Percentiles rank a stretch among this genome's conserved stretches.
These are phyloP conservation scores for Synanthedon myopaeformis DNA, from an alignment of 2,888 invertebrate genomes.

Conservation along the genomic window DNA sequence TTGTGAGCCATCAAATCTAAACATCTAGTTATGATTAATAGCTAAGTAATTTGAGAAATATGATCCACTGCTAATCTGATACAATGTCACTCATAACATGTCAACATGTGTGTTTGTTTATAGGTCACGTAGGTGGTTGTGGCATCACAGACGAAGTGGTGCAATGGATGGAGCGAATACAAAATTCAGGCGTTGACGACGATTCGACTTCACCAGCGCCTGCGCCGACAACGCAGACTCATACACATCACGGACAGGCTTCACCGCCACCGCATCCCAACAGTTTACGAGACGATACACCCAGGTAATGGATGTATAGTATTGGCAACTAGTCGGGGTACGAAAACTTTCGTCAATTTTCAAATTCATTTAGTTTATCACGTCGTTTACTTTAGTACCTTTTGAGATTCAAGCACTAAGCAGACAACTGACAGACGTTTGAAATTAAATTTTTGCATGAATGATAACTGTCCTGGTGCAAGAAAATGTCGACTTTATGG, in stretches of 20 bases:
- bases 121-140: constrained; percentile 88
- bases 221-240: constrained; percentile 27
- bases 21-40: too few species aligned
- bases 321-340: neutral
- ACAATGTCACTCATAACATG: neutral
- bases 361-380: too few species aligned
- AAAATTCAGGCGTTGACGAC: constrained; percentile 79
- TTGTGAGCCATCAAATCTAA: too few species aligned
- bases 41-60: neutral
- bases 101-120: neutral
- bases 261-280: constrained; percentile 48
- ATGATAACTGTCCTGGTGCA: too few species aligned
- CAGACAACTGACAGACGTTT: too few species aligned
- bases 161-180: constrained; percentile 93
- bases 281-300: constrained; percentile 52
- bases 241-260: constrained; percentile 10
- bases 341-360: too few species aligned
- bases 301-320: constrained; percentile 29
- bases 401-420: too few species aligned
- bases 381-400: too few species aligned
- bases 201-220: constrained; percentile 42
- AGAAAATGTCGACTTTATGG: too few species aligned
- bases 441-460: too few species aligned
- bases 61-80: neutral
- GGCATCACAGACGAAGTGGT: constrained; percentile 89